Evolutionary conservation across 2,888 invertebrate species (phyloP).

Genomic region (Tetropium fuscum): DNA sequence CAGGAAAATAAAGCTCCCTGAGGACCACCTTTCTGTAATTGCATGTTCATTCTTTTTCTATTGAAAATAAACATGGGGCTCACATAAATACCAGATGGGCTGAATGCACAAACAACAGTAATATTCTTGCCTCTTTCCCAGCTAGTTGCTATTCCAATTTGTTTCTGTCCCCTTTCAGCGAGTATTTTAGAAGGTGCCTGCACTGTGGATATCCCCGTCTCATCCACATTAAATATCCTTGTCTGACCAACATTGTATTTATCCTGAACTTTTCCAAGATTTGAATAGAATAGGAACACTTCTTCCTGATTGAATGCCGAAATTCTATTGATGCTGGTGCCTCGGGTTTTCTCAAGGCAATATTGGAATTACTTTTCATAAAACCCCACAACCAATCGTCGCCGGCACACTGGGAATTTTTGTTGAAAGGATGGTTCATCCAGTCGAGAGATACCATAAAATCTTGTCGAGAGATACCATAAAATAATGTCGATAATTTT

Average conservation of each 20-base stretch:
- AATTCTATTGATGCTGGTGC: not conserved
- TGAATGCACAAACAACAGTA: not conserved
- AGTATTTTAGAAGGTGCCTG: not conserved
- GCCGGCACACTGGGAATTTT: not conserved
- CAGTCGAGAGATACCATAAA: not conserved
- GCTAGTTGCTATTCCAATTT: not conserved
- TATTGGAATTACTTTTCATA: not conserved
- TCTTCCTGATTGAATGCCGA: not conserved
- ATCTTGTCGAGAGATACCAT: not conserved
- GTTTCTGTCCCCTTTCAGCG: not conserved
- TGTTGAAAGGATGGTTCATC: not conserved
- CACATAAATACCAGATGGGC: not conserved
- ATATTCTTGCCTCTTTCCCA: not conserved
- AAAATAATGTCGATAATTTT: not conserved
- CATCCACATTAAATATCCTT: not conserved
- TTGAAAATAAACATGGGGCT: constrained; percentile 1
- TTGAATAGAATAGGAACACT: not conserved
- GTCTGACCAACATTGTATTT: not conserved
- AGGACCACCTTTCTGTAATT: not conserved
- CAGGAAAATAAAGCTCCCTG: not conserved
- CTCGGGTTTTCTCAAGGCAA: not conserved
- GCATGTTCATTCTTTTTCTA: not conserved
- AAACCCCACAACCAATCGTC: not conserved
- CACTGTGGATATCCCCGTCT: not conserved
- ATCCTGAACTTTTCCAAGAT: not conserved